Evolutionary conservation across 2,888 invertebrate genomes (phyloP), one percentile per base, ranked within the genome.

Genomic region (Notodonta ziczac): DNA sequence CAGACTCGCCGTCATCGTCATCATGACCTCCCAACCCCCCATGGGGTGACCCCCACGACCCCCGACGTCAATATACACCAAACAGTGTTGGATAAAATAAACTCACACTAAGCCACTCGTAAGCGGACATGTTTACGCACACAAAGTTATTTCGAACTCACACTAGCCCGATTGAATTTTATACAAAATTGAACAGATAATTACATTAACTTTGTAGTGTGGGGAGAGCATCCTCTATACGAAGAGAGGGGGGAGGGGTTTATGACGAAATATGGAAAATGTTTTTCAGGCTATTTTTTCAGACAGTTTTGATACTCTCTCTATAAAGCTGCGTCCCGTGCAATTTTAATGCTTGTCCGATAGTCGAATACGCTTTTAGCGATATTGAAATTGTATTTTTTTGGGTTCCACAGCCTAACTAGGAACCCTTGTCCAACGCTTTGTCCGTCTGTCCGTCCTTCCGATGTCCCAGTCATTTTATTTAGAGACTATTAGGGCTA

Each of bases 1-100:
- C 89, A 93, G 90, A 88, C 90, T 84, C 88, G 82, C 74, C 83
- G 83, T 93, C 91, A 87, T 91, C 89, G 86, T 91, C 88, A 90
- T 86, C 80, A 83, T 73, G 77, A 82, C 84, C 78, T 67, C 72
- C 77, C 77, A 65, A 67, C 73, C 76, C 72, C 58, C 48, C 12
- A 35, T 62, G 70, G 72, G 67, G 79, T 76, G 76, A 72, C 58
- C 56, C 55, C 64, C 70, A 68, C 42, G 58, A 56, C 53, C 52
- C 74, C 84, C 83, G 85, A 73, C 87, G 75, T 89, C 89, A 88
- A 88, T 91, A 90, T 87, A 90, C 86, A 77, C 77, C 87, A 86
- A 89, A 87, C 87, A 83, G 67, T 75, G 85, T 75, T 77, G 82
- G 87, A 88, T 90, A 91, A 90, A 91, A 91, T 87, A 88, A 85